Evolutionary conservation across 92 coral and sea anemone genomes (phyloP).

Genomic region (Heliopora coerulea): DNA sequence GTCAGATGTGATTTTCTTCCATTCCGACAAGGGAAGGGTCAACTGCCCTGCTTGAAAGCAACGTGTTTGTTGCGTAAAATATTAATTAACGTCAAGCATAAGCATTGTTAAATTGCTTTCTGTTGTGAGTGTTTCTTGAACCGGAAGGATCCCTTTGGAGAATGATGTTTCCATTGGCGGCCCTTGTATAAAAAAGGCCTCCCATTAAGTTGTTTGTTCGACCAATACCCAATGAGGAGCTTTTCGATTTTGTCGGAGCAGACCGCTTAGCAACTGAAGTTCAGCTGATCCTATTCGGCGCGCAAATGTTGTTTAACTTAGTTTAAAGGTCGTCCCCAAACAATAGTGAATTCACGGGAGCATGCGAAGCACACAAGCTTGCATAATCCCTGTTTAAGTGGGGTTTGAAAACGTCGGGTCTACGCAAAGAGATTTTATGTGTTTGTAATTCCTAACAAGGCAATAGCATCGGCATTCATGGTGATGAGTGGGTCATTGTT

Average conservation of each 20-base stretch:
- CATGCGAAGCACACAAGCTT: slow-evolving; percentile 42
- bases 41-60: slow-evolving; percentile 22
- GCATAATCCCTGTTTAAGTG: slow-evolving; percentile 47
- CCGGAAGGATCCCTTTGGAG: slow-evolving; percentile 8
- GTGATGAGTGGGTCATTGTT: too few species aligned
- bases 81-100: slow-evolving; percentile 18
- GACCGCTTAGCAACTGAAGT: slow-evolving; percentile 4
- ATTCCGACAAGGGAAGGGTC: slow-evolving; percentile 25
- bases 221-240: neutral
- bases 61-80: slow-evolving; percentile 28
- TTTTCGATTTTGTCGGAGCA: neutral
- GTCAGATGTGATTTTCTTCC: slow-evolving; percentile 48
- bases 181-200: slow-evolving; percentile 30
- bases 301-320: slow-evolving; percentile 45
- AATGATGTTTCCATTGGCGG: slow-evolving; percentile 26
- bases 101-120: slow-evolving; percentile 16
- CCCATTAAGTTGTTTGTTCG: neutral
- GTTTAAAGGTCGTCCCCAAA: slow-evolving; percentile 53
- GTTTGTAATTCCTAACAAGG: too few species aligned
- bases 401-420: slow-evolving; percentile 50
- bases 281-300: too few species aligned
- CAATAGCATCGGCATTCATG: too few species aligned
- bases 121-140: slow-evolving; percentile 8
- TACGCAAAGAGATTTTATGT: too few species aligned
- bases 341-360: slow-evolving; percentile 36